Base-by-base conservation (phyloP, 2,888 invertebrate species). In the Frankliniella intonsa region DNA sequence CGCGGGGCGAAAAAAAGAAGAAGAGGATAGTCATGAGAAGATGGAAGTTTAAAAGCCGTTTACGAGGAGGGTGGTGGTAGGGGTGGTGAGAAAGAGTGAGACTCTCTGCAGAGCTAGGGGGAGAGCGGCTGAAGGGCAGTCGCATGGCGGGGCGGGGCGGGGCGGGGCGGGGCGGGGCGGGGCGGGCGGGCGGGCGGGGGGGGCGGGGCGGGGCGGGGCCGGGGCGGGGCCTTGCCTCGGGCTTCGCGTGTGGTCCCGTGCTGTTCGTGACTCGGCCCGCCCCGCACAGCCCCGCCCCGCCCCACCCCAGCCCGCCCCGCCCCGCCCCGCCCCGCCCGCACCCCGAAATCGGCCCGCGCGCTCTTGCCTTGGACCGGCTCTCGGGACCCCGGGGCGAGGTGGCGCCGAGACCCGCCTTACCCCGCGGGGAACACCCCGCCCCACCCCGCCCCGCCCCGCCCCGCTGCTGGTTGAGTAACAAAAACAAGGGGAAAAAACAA, bases 11-110 rank as follows among this genome's bases (percentile, higher is more conserved):
- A 38, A 5, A 38, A 5, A 38, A 5, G 5, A 38, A 5, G 38
- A 5, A 38, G 5, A 38, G 5, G 5, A 38, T 3, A 38, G n/a
- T 62, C 62, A 62, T 62, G 62, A 62, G 62, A 19, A 62, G 62
- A 62, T 62, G 62, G 62, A 62, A 62, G 62, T 62, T 62, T 62
- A 62, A 62, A 62, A 62, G 62, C 62, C 62, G 62, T 62, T 62
- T 19, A 62, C 62, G 62, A 62, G 62, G 62, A 0, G 62, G 17
- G 62, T 17, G 62, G 17, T 12, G 14, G 17, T 12, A 2, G 55
- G 17, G 55, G 9, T 12, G 55, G 55, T 8, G 55, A 65, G 65
- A 65, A 19, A 65, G 17, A 65, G 65, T 19, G 65, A 65, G 65
- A 65, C 38, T 38, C 38, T 38, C 38, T 38, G 38, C 38, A 38